Evolutionary conservation across 2,113 vertebrate genomes (phyloP), one percentile per base, ranked within the genome.

Genomic region (Anguilla japonica): DNA sequence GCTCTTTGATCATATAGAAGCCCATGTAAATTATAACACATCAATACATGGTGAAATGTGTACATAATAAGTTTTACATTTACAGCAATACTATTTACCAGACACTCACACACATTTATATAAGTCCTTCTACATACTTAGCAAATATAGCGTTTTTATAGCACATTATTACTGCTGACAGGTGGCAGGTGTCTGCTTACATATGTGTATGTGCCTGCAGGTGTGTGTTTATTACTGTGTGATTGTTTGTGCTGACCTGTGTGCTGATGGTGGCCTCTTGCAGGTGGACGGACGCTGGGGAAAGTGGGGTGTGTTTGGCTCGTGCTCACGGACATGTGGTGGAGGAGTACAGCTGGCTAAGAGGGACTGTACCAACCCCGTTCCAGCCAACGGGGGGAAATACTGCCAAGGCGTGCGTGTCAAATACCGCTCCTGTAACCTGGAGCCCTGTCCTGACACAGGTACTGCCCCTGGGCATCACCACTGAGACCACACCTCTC

Each of bases 201-300:
- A 53, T 14, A 53, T 53, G 50, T 53, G 50, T 53, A 14, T 53
- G 11, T 13, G 50, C 0, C 1, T 53, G 50, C 11, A 2, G 11
- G 43, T 46, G 50, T 53, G 50, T 53, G 50, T 53, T 53, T 53
- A 53, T 14, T 53, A 1, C 1, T 14, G 50, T 53, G 50, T 53
- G 9, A 53, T 53, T 53, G 34, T 53, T 11, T 53, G 50, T 14
- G 50, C 50, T 67, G 22, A 67, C 22, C 60, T 5, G 11, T 67
- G 60, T 67, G 18, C 26, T 67, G 2, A 67, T 26, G 34, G 39
- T 84, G 18, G 89, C 43, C 41, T 67, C 85, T 83, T 90, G 8
- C 94, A 99, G 98, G 96, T 99, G 96, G 98, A 99, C 0, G 98
- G 98, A 0, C 96, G 95, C 86, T 99, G 98, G 98, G 98, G 97